These are phyloP conservation scores for Characodon lateralis DNA, from an alignment of 2,797 vertebrate species.

Conservation along the genomic window DNA sequence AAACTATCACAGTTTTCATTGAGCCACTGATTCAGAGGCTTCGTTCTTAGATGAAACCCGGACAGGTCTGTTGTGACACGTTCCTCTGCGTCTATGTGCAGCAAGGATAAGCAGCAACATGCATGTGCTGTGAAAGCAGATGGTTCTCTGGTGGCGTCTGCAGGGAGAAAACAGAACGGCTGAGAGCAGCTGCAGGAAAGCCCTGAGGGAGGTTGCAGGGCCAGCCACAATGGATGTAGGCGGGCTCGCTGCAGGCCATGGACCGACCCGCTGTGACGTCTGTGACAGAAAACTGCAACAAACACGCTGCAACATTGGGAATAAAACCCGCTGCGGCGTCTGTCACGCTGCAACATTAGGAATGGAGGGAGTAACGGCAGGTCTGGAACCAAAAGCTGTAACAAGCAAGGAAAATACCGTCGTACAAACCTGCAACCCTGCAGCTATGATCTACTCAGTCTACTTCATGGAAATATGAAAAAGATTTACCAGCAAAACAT, in stretches of 20 bases:
- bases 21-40: not conserved
- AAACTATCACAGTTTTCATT: not conserved
- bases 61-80: constrained; percentile 11
- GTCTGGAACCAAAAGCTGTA: no score
- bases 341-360: no score
- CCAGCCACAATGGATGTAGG: not conserved
- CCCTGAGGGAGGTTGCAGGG: constrained; percentile 18
- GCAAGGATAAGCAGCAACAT: constrained; percentile 16
- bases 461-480: no score
- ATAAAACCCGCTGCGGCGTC: no score
- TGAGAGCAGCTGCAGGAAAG: constrained; percentile 46
- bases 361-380: no score
- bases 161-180: constrained; percentile 38
- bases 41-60: not conserved
- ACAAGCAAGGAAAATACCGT: no score
- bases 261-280: constrained; percentile 45
- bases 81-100: constrained; percentile 40
- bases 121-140: constrained; percentile 54
- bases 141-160: constrained; percentile 48
- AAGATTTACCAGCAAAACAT: not conserved
- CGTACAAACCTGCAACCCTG: no score
- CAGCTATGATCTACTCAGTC: no score
- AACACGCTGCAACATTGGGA: no score
- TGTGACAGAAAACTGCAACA: constrained; percentile 1
- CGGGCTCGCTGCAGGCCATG: constrained; percentile 48